Conservation (phyloP, 2,888 invertebrate species). For the Gibbula magus region DNA sequence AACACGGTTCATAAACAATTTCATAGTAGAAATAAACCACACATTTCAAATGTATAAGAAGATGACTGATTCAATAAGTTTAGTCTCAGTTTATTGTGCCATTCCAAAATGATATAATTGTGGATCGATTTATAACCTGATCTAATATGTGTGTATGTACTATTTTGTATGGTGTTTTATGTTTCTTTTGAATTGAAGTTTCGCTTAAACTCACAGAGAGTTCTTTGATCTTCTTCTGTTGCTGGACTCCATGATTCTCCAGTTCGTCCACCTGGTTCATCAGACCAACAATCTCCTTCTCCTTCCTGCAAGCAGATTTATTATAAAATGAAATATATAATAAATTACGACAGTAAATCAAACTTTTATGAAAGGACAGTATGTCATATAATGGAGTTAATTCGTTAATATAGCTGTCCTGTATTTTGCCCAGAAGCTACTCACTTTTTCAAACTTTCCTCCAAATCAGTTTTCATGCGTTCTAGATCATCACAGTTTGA, state of each 20-base stretch:
- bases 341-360: too few species aligned
- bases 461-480: not conserved
- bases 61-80: too few species aligned
- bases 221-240: constrained; percentile 99
- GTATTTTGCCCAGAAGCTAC: not conserved
- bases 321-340: too few species aligned
- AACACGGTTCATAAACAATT: too few species aligned
- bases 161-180: too few species aligned
- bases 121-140: too few species aligned
- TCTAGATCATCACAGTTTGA: not conserved
- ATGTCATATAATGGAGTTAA: not conserved
- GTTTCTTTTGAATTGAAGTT: too few species aligned
- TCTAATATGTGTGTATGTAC: too few species aligned
- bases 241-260: constrained; percentile 95
- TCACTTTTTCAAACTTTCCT: not conserved
- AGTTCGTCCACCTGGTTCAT: constrained; percentile 97
- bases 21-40: too few species aligned
- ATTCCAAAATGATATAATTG: constrained; percentile 85
- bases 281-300: constrained; percentile 96
- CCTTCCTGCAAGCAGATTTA: constrained; percentile 82
- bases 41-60: too few species aligned
- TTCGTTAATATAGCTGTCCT: not conserved
- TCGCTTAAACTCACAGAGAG: constrained; percentile 81
- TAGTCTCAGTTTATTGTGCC: too few species aligned
- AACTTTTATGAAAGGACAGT: too few species aligned